phyloP scores from a whole-genome alignment of 2,797 vertebrate species.

The Thalassophryne amazonica region DNA sequence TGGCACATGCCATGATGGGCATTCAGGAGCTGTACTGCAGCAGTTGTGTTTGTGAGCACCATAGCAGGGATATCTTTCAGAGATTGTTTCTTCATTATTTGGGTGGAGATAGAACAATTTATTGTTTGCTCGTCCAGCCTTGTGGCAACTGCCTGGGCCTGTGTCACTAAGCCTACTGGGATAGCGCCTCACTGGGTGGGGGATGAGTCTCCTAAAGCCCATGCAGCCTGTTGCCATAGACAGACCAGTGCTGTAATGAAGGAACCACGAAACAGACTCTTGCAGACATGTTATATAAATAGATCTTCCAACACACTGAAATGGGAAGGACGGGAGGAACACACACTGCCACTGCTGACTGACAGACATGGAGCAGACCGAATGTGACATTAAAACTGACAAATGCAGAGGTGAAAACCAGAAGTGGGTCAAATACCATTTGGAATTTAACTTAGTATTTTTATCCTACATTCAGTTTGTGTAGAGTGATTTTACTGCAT shows the following conservation, averaged over 20 bases:
- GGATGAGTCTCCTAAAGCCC: slow-evolving; percentile 70
- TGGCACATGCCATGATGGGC: slow-evolving; percentile 12
- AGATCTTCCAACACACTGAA: slow-evolving; percentile 36
- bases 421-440: slow-evolving; percentile 2
- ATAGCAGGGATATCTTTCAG: slow-evolving; percentile 1
- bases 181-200: slow-evolving; percentile 46
- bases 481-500: too few relatives aligned
- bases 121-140: slow-evolving; percentile 31
- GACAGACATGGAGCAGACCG: slow-evolving; percentile 5
- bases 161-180: slow-evolving; percentile 63
- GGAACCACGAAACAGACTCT: slow-evolving; percentile 44
- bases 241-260: slow-evolving; percentile 45
- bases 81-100: slow-evolving; percentile 22
- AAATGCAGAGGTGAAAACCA: slow-evolving; percentile 2
- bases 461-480: too few relatives aligned
- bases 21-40: not conserved
- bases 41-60: not conserved
- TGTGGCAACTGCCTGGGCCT: slow-evolving; percentile 51
- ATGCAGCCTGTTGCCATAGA: slow-evolving; percentile 60
- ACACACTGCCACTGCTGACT: slow-evolving; percentile 6
- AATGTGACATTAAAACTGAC: not conserved
- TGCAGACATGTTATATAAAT: slow-evolving; percentile 48
- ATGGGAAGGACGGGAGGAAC: not conserved
- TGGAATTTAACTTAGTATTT: too few relatives aligned
- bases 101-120: slow-evolving; percentile 36